phyloP scores from a whole-genome alignment of 2,797 vertebrate species.

The Cirrhinus mrigala region DNA sequence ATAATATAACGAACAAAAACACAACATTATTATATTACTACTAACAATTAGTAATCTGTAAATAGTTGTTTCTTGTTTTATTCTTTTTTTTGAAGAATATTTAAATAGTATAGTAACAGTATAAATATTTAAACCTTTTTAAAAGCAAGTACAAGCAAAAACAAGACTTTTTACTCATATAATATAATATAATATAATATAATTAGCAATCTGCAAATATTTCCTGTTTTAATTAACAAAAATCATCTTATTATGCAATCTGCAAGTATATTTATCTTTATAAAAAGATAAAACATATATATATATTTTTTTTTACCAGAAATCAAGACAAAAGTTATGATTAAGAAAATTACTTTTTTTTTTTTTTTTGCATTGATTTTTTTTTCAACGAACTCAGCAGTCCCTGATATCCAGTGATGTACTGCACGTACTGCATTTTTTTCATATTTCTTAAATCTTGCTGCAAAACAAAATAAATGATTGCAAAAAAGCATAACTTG shows the following conservation, averaged over 20 bases:
- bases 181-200: background rate
- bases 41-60: too few relatives aligned
- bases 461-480: background rate
- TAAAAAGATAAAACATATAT: background rate
- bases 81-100: too few relatives aligned
- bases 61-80: too few relatives aligned
- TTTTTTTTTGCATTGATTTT: background rate
- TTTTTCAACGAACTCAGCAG: background rate
- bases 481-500: background rate
- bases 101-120: too few relatives aligned
- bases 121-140: too few relatives aligned
- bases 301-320: background rate
- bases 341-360: background rate
- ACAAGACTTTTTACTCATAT: too few relatives aligned
- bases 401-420: background rate
- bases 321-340: background rate
- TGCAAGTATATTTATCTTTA: background rate
- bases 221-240: constrained; percentile 1
- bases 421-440: background rate
- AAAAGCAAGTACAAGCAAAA: too few relatives aligned
- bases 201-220: background rate
- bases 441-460: background rate
- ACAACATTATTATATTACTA: too few relatives aligned
- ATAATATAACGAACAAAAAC: too few relatives aligned
- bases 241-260: background rate